Evolutionary conservation across 2,888 invertebrate species (phyloP).

Genomic region (Phlogophora meticulosa): DNA sequence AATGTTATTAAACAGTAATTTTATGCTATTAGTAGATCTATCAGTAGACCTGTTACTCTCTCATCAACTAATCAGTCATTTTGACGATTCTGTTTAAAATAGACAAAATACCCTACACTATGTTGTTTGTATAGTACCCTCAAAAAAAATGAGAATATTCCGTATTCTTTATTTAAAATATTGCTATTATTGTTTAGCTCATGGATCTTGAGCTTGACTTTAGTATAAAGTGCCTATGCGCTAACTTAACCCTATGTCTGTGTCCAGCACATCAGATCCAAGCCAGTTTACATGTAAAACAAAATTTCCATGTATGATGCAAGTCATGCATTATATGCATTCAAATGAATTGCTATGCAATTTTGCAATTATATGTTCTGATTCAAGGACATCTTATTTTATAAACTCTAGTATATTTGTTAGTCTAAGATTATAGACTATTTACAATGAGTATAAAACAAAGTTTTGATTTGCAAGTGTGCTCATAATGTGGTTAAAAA

Average conservation of each 20-base stretch:
- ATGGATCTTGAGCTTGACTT: too few species aligned
- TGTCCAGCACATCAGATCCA: too few species aligned
- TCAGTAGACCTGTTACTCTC: too few species aligned
- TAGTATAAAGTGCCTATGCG: too few species aligned
- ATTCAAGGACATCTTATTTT: background rate
- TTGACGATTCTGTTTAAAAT: background rate
- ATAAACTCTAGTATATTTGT: background rate
- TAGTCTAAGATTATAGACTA: too few species aligned
- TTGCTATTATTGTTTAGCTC: too few species aligned
- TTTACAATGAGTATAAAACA: background rate
- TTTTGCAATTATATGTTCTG: too few species aligned
- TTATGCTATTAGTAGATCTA: background rate
- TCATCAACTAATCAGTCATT: background rate
- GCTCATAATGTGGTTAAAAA: background rate
- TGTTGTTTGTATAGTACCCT: background rate
- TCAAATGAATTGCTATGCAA: background rate
- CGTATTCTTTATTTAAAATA: too few species aligned
- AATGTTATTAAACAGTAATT: slow-evolving; percentile 8
- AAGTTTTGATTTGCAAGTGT: background rate
- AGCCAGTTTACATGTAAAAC: background rate
- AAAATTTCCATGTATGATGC: background rate
- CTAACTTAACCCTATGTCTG: too few species aligned
- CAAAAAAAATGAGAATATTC: background rate
- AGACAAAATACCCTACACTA: background rate
- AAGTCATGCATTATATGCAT: background rate